phyloP scores from a whole-genome alignment of 2,888 invertebrate genomes.

The Cyaniris semiargus region DNA sequence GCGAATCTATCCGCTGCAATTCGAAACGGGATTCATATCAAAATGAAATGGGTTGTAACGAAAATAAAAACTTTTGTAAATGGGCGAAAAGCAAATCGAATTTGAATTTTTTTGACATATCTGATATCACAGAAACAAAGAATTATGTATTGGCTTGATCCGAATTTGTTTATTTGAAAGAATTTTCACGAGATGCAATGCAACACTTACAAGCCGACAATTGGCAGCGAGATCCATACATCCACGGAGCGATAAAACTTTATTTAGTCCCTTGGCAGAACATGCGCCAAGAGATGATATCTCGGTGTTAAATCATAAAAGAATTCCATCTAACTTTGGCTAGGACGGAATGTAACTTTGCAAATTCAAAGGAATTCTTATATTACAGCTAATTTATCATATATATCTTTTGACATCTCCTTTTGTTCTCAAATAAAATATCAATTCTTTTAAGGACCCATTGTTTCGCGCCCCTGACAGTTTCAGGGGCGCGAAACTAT shows the following conservation, averaged over 20 bases:
- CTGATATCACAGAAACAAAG: background rate
- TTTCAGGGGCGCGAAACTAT: no score
- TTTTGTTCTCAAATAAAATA: conserved; percentile 26
- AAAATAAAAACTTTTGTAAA: background rate
- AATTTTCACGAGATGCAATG: background rate
- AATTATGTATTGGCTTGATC: background rate
- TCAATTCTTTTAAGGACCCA: conserved; percentile 6
- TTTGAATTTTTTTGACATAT: background rate
- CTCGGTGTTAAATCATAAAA: conserved; percentile 24
- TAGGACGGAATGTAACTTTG: conserved; percentile 25
- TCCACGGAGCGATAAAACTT: conserved; percentile 10
- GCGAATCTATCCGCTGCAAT: conserved; percentile 6
- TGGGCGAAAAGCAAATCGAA: background rate
- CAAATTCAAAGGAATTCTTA: conserved; percentile 27
- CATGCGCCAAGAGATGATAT: conserved; percentile 28
- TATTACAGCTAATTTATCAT: conserved; percentile 28
- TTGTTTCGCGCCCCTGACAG: conserved; percentile 7
- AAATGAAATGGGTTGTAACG: background rate
- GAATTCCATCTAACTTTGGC: conserved; percentile 27
- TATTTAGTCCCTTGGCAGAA: conserved; percentile 22
- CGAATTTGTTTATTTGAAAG: background rate
- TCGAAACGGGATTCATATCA: background rate
- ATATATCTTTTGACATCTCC: conserved; percentile 26
- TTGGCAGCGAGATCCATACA: conserved; percentile 6
- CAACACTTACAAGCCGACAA: conserved; percentile 13